Evolutionary conservation across 2,888 invertebrate species (phyloP), one percentile per base, ranked within the genome.

Genomic region (Aphidius colemani): DNA sequence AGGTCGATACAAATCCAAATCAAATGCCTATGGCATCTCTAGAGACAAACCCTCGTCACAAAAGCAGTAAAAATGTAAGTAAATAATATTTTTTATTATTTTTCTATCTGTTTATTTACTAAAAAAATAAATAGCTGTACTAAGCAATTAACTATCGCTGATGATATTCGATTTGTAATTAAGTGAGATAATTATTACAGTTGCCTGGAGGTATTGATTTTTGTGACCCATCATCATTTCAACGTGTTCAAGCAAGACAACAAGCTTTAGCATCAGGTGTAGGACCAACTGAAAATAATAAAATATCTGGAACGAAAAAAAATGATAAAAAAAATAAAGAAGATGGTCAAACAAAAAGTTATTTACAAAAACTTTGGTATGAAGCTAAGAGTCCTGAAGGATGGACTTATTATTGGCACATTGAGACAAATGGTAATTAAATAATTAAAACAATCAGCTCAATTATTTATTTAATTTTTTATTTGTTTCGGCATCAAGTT

Each of bases 351-450:
- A 59, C 59, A 58, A 73, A 69, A 63, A 59, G 66, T 53, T 49
- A 57, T 46, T 75, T 79, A 9, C 71, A 65, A 5, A 86, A 85
- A 57, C 78, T 88, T 30, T 96, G 96, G 96, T 89, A 91, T 69
- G 94, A 96, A 82, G 90, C 89, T 0, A 88, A 88, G 71, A 87
- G 88, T 66, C 89, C 90, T 56, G 90, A 92, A 74, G 94, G 93
- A 0, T 86, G 89, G 71, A 87, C 88, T 1, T 96, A 96, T 79
- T 96, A 91, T 75, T 95, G 94, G 94, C 93, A 96, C 80, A 88
- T 88, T 2, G 86, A 89, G 69, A 94, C 93, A 45, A 91, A 92
- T 84, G 92, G 93, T 92, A 82, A 68, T 72, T 68, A 4, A 41
- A 62, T 55, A 48, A 18, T 18, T 18, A 40, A 49, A 48, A 58